Evolutionary conservation across 1,140 invertebrate genomes (phyloP).

Genomic region (Brachionus calyciflorus): DNA sequence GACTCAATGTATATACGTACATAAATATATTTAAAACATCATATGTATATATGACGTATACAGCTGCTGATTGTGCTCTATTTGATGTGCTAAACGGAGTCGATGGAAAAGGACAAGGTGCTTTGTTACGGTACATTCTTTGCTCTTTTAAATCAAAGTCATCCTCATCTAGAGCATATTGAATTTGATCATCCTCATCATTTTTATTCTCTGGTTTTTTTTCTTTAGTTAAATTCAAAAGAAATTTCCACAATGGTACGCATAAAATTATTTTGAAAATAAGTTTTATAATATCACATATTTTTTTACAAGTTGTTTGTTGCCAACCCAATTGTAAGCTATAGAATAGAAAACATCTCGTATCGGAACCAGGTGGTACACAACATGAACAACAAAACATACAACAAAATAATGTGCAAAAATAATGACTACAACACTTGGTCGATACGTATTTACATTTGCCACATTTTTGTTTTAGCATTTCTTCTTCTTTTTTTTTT

Average conservation of each 20-base stretch:
- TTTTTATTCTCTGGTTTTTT: not conserved
- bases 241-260: not conserved
- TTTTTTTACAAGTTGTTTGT: constrained; percentile 15
- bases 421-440: not conserved
- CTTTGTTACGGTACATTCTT: not conserved
- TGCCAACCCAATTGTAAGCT: constrained; percentile 7
- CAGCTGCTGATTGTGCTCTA: constrained; percentile 24
- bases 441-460: not conserved
- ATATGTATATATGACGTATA: constrained; percentile 36
- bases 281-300: not conserved
- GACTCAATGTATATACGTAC: constrained; percentile 17
- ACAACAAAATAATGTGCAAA: constrained; percentile 38
- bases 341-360: constrained; percentile 31
- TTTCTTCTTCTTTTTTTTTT: not conserved
- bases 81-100: constrained; percentile 30
- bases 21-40: constrained; percentile 38
- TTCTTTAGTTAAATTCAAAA: constrained; percentile 25
- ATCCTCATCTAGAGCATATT: not conserved
- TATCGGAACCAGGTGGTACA: constrained; percentile 27
- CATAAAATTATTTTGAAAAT: not conserved
- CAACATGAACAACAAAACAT: constrained; percentile 40
- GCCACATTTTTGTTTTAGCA: not conserved
- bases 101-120: constrained; percentile 36
- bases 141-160: constrained; percentile 23
- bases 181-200: not conserved